Conservation (phyloP, 35 echinoderm and acorn worm species). For the Chiridota heheva region DNA sequence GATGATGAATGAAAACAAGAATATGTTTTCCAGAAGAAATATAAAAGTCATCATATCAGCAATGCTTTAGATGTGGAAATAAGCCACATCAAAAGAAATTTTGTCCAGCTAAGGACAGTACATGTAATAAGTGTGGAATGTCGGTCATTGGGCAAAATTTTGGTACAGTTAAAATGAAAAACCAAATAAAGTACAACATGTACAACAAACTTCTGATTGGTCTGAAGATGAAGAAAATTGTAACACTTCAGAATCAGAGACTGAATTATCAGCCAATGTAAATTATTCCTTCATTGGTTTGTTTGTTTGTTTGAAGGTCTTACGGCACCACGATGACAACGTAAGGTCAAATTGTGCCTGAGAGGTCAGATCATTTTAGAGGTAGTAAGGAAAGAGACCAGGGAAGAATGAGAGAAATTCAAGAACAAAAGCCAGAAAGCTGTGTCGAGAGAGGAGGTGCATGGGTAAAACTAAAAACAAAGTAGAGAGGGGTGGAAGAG, state of each 20-base stretch:
- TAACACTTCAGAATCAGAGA: not conserved
- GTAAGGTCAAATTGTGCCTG: too few species aligned
- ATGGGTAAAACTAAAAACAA: too few species aligned
- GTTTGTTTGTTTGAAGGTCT: not conserved
- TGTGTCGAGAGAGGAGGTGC: too few species aligned
- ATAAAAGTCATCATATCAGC: not conserved
- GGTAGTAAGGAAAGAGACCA: too few species aligned
- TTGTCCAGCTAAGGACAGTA: conserved; percentile 11
- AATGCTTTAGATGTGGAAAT: conserved; percentile 20
- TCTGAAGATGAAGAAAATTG: not conserved
- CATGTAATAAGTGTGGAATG: conserved; percentile 11
- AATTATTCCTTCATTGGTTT: conserved; percentile 23
- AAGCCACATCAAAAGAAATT: not conserved
- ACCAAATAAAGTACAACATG: not conserved
- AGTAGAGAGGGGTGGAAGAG: too few species aligned
- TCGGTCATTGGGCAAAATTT: conserved; percentile 9
- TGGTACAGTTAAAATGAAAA: not conserved
- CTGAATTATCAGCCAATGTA: not conserved
- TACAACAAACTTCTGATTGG: not conserved
- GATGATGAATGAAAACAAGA: too few species aligned
- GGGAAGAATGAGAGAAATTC: too few species aligned
- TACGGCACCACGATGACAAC: not conserved
- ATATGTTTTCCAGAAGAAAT: not conserved
- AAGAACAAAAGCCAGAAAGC: too few species aligned
- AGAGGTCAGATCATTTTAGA: too few species aligned